Base-by-base conservation (phyloP, 2,797 vertebrate species). In the Diplodus sargus region DNA sequence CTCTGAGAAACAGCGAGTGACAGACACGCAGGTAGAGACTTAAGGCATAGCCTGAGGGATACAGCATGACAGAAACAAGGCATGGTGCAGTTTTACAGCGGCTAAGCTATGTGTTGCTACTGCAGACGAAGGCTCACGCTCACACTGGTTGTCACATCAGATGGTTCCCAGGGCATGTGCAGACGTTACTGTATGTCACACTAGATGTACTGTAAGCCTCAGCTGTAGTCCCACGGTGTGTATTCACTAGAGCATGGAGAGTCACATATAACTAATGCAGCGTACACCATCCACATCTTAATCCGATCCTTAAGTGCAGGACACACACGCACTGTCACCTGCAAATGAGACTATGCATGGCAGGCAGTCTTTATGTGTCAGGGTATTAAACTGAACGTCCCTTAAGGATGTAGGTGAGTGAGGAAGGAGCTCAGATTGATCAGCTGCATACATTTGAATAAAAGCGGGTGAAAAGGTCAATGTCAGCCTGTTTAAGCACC, bases 51-150 rank as follows among this genome's bases (percentile, higher is more conserved):
- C 87, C 85, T 62, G 47, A 83, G 82, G 73, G 87, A 86, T 42
- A 48, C 83, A 68, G 89, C 86, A 80, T 85, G 87, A 88, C 79
- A 83, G 79, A 72, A 78, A 84, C 65, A 75, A 87, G 87, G 79
- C 88, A 85, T 82, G 85, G 62, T n/a, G 53, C 74, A 70, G 45
- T 69, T 70, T 73, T 39, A 84, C 56, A 61, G 71, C 82, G 79
- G 75, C 83, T 78, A 70, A 82, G 79, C 79, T 51, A 54, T 66
- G 85, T 57, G 63, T 74, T 67, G 78, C 79, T 25, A 53, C 57
- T 61, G 57, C 80, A 87, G 81, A 79, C 53, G 52, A 59, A 74
- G 54, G 47, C 28, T 78, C 72, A 67, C 57, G 51, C 34, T 82
- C 70, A 71, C 76, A 60, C 4, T 51, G 70, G 68, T 48, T 74